Base-by-base conservation (phyloP, 2,797 vertebrate genomes). In the Hapalemur alaotrensis region DNA sequence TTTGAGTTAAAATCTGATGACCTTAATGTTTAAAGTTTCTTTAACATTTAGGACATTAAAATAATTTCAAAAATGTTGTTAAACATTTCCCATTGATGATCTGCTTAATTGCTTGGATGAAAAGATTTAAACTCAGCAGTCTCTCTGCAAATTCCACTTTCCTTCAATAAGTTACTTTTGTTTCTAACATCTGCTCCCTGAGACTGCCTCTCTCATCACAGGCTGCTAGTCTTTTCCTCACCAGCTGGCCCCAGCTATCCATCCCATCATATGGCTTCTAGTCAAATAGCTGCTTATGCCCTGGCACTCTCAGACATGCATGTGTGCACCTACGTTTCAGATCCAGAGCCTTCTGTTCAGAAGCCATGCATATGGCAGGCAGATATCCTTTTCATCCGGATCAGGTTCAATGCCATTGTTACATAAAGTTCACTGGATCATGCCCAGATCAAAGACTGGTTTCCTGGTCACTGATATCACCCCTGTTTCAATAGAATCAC, bases 181-280 rank as follows among this genome's bases (percentile, higher is more conserved):
- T 83, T 86, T 94, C 54, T 76, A 89, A 88, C 92, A 93, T 95
- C 94, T 93, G 95, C 79, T 96, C 78, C 54, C 32, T 20, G 69
- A 79, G 94, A 50, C 67, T 10, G 82, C 46, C 70, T 85, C 72
- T 93, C 63, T 52, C 48, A 25, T 81, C 59, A 41, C 9, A 41
- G 32, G 52, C 92, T 59, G 14, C 35, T 67, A 46, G 48, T 35
- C 79, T 94, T 93, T 78, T 85, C 78, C 46, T 93, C 41, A 52
- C 86, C 95, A 93, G 79, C 86, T 97, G 90, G 61, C 79, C 67
- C 61, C 61, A 69, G 54, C 41, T 23, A 48, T 48, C 10, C 11
- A 7, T 59, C 57, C 73, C n/a, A 59, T 95, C 81, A 72, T 32
- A 35, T 41, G 87, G 80, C 88, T 91, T 83, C 67, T 50, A 43